Percentiles rank a stretch among this genome's conserved stretches.
Evolutionary conservation across 92 coral and sea anemone species (phyloP).

Genomic region (Metridium senile): DNA sequence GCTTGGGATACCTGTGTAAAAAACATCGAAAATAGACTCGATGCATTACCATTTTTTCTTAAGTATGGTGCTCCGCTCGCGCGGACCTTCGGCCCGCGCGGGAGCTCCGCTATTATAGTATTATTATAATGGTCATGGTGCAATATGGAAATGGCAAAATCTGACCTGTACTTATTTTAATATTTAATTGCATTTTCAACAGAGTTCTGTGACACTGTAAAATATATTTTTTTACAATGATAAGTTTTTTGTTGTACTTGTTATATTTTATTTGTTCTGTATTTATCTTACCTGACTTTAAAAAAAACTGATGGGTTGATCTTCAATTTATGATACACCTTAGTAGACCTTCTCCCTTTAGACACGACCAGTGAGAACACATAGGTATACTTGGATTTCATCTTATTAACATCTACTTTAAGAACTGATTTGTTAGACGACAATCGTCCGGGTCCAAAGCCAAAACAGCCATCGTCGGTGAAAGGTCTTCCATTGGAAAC

Average conservation of each 20-base stretch:
- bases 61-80: no score
- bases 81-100: no score
- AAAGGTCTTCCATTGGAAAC: constrained; percentile 36
- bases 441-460: constrained; percentile 69
- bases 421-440: constrained; percentile 33
- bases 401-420: constrained; percentile 27
- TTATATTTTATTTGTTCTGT: not conserved
- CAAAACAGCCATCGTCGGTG: constrained; percentile 65
- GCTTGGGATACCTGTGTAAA: no score
- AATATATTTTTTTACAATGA: no score
- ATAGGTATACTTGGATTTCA: constrained; percentile 59
- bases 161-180: no score
- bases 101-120: no score
- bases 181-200: no score
- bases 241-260: not conserved
- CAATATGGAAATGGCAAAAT: no score
- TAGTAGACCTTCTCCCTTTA: constrained; percentile 52
- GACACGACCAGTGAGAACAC: constrained; percentile 50
- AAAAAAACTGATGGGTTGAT: constrained; percentile 52
- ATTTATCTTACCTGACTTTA: constrained; percentile 48
- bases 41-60: no score
- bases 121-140: no score
- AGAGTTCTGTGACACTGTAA: no score
- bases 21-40: no score
- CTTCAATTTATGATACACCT: constrained; percentile 28